phyloP scores from a whole-genome alignment of 2,888 invertebrate species.

The Acanthoscelides obtectus region DNA sequence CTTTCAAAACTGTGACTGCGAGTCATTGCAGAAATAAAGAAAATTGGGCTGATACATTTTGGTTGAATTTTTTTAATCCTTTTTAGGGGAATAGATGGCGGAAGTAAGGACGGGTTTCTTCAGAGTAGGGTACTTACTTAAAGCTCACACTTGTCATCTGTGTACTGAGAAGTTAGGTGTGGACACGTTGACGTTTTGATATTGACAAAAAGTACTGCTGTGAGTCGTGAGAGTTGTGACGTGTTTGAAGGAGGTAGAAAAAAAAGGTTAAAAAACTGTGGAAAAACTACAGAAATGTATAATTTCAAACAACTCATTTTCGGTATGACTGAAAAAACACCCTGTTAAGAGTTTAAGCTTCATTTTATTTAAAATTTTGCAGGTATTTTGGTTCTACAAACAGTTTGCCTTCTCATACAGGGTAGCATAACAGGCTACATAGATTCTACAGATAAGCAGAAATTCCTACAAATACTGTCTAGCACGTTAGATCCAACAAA shows the following conservation, averaged over 20 bases:
- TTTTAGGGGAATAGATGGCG: too few species aligned
- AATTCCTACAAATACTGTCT: slow-evolving; percentile 34
- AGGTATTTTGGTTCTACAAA: neutral
- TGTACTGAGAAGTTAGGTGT: too few species aligned
- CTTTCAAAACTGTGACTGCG: too few species aligned
- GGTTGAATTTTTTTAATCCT: too few species aligned
- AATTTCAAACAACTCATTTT: neutral
- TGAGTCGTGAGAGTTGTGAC: neutral
- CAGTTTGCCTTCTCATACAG: slow-evolving; percentile 10
- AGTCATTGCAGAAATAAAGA: too few species aligned
- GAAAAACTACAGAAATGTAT: neutral
- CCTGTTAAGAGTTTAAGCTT: neutral
- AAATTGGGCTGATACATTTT: too few species aligned
- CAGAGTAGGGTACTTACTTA: too few species aligned
- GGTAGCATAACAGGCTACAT: slow-evolving; percentile 45
- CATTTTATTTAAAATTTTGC: neutral
- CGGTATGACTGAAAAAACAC: neutral
- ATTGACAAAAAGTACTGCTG: too few species aligned
- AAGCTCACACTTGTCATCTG: too few species aligned
- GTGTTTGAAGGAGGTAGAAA: neutral
- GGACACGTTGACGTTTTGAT: too few species aligned
- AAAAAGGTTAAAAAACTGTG: neutral
- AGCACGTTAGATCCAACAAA: slow-evolving; percentile 25
- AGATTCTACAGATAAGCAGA: slow-evolving; percentile 34
- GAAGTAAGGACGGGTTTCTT: too few species aligned